These are phyloP conservation scores for Notiomystis cincta DNA, from an alignment of 2,113 vertebrate species.

Conservation along the genomic window DNA sequence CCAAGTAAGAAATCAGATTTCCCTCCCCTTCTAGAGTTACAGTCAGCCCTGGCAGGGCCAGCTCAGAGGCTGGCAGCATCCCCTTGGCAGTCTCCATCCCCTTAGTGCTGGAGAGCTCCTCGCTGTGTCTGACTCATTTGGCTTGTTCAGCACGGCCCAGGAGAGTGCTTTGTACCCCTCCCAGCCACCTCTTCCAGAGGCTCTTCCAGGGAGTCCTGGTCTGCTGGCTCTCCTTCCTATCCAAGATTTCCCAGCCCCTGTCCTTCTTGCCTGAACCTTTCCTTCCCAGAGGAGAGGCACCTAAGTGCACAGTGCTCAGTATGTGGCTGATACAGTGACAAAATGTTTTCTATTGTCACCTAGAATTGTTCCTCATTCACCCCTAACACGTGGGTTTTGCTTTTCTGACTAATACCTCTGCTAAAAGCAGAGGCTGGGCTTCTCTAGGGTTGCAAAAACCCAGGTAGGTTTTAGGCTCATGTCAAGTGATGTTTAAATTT, in stretches of 20 bases:
- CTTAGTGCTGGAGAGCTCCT: not conserved
- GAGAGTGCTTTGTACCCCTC: not conserved
- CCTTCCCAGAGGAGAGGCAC: not conserved
- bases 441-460: not conserved
- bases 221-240: accelerated
- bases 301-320: not conserved
- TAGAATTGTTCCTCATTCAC: not conserved
- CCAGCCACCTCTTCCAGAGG: not conserved
- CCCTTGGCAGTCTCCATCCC: not conserved
- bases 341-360: accelerated
- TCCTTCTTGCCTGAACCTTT: not conserved
- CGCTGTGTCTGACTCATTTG: not conserved
- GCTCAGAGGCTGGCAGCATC: not conserved
- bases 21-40: not conserved
- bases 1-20: constrained; percentile 18
- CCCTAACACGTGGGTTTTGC: not conserved
- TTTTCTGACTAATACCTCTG: not conserved
- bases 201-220: not conserved
- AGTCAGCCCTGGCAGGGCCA: not conserved
- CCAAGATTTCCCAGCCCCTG: not conserved
- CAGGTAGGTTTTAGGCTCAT: not conserved
- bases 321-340: accelerated
- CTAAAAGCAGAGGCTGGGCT: not conserved
- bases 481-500: not conserved
- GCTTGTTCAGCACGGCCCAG: not conserved